Evolutionary conservation across 1,140 invertebrate species (phyloP).

Genomic region (Polyergus mexicanus): DNA sequence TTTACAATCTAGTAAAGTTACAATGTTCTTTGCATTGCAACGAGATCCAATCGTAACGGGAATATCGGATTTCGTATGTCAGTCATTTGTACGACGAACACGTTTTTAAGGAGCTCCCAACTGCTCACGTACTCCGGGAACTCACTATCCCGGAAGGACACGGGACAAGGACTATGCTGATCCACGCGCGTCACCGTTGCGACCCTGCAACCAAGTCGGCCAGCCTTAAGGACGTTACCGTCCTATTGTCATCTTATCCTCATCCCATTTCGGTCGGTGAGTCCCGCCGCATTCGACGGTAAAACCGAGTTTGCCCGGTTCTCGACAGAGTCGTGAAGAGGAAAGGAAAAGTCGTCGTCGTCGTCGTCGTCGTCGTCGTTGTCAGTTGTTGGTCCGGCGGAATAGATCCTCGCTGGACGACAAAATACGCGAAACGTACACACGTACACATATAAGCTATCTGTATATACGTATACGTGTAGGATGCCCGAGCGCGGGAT

Average conservation of each 20-base stretch:
- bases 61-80: conserved; percentile 3
- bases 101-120: conserved; percentile 20
- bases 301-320: conserved; percentile 51
- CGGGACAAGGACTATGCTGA: conserved; percentile 39
- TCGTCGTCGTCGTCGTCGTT: conserved; percentile 22
- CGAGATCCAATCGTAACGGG: conserved; percentile 25
- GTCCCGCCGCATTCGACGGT: conserved; percentile 40
- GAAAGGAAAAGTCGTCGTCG: conserved; percentile 34
- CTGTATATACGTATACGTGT: background rate
- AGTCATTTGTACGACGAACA: conserved; percentile 29
- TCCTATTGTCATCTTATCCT: conserved; percentile 47
- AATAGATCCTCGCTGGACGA: conserved; percentile 43
- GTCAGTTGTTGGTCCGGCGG: conserved; percentile 65
- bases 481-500: conserved; percentile 35
- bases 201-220: background rate
- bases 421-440: conserved; percentile 64
- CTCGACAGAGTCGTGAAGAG: conserved; percentile 33
- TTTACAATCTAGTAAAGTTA: background rate
- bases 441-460: background rate
- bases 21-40: background rate
- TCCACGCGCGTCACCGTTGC: conserved; percentile 33
- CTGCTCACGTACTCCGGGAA: conserved; percentile 11
- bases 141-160: conserved; percentile 21
- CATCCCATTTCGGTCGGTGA: conserved; percentile 47
- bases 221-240: conserved; percentile 44